Evolutionary conservation across 2,888 invertebrate species (phyloP).

Genomic region (Hirudinaria manillensis): DNA sequence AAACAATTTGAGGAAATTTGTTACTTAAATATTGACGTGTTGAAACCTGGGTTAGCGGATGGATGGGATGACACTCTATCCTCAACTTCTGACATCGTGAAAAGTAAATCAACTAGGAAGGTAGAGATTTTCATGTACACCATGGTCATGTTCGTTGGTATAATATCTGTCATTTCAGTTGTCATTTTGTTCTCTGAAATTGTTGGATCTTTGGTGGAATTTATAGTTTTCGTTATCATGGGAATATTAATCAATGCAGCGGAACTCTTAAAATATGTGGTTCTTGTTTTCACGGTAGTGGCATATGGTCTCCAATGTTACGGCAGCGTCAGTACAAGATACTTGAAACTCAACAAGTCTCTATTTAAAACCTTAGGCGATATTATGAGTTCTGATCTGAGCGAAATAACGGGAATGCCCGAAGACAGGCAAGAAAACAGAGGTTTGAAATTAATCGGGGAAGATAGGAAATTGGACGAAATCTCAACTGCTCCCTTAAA

Average conservation of each 20-base stretch:
- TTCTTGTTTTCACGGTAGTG: constrained; percentile 48
- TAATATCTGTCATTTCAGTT: constrained; percentile 37
- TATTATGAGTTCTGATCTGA: no score
- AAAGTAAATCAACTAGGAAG: not conserved
- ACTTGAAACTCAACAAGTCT: constrained; percentile 49
- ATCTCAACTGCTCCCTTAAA: constrained; percentile 31
- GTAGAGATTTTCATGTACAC: constrained; percentile 24
- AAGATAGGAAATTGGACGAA: constrained; percentile 39
- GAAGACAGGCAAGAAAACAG: constrained; percentile 45
- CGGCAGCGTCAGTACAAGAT: constrained; percentile 50
- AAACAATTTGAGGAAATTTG: no score
- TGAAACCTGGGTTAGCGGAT: no score
- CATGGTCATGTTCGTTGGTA: constrained; percentile 27
- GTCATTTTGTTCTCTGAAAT: constrained; percentile 39
- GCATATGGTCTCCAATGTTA: constrained; percentile 52
- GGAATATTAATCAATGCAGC: constrained; percentile 52
- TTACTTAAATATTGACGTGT: no score
- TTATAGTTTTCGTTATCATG: constrained; percentile 48
- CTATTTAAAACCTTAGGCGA: constrained; percentile 41
- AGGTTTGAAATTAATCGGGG: constrained; percentile 39
- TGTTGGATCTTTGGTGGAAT: constrained; percentile 38
- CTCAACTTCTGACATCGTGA: no score
- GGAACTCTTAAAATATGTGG: constrained; percentile 48
- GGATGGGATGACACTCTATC: constrained; percentile 8
- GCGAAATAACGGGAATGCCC: constrained; percentile 35